Evolutionary conservation across 2,797 vertebrate genomes (phyloP), one percentile per base, ranked within the genome.

Genomic region (Pelobates cultripes): DNA sequence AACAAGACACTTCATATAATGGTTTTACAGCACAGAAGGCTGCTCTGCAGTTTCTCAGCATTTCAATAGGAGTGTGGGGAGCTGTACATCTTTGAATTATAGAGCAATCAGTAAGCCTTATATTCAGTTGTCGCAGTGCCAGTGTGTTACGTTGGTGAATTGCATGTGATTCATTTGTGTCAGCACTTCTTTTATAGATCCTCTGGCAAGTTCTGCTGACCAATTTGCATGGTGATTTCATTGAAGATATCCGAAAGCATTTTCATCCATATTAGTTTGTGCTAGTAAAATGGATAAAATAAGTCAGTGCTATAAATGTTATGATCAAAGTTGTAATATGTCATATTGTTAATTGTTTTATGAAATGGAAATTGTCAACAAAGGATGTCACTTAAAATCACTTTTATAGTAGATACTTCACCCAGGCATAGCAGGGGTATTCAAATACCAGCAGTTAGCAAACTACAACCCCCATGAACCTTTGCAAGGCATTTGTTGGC

Each of bases 171-270:
- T 80, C 72, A 73, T 71, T 71, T 67, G 4, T 80, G 82, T 84
- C 82, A 84, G 82, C 82, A 68, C 41, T 84, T 76, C 77, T 76
- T 67, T 76, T 80, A 41, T 72, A 70, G 67, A 79, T 57, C 60
- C 77, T 76, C 73, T 64, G 17, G 77, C 82, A 75, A 66, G 10
- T 43, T 68, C 67, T 75, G 77, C 77, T 79, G 82, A 84, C 82
- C 82, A 69, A 84, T 84, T 84, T 28, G 28, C 28, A 28, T 28
- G 28, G 28, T 28, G 28, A 28, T 28, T 28, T 28, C 28, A 28
- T 28, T 28, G 28, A 28, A 28, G 28, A 28, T 28, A 28, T 28
- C 28, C 1, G 28, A 28, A 28, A 28, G 28, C 28, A 28, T 28
- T 28, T 28, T 28, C 28, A 28, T 28, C 28, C 28, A 28, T 28